Evolutionary conservation across 2,113 vertebrate species (phyloP), one percentile per base, ranked within the genome.

Genomic region (Actenoides lindsayi): DNA sequence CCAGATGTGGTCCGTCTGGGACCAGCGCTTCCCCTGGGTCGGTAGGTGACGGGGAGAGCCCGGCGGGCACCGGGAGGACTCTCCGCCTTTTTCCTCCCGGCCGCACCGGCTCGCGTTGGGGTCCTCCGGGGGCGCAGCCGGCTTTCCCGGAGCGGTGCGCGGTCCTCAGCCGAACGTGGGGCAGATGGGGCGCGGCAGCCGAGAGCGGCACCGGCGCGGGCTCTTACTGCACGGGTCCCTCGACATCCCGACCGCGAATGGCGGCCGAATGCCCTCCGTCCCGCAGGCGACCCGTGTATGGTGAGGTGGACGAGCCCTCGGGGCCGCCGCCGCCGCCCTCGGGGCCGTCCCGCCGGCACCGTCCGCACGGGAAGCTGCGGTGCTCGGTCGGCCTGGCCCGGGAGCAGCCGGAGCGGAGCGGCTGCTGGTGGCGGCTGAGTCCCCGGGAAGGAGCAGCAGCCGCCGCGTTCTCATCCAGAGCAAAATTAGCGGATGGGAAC

Each of bases 1-100:
- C 65, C 99, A 99, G 98, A 99, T 99, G 99, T 99, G 99, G 99
- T 99, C 99, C 0, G 99, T 99, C 69, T 99, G 99, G 99, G 99
- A 99, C 83, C 57, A 97, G 35, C 98, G 97, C 63, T 98, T 98
- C 90, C 64, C 89, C 37, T 99, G 98, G 98, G 93, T 94, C 16
- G 99, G 99, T 99, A 98, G 95, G 99, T 98, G 54, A 65, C 18
- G 1, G 76, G 57, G 18, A 5, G 17, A 9, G 5, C 11, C 24
- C 24, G 56, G 27, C 35, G 37, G 13, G 39, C 25, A 16, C 12
- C n/a, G 33, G 48, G 48, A 17, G 12, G n/a, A 8, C 39, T 8
- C 31, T 24, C 33, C 33, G 21, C 62, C 11, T 16, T 20, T 31
- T n/a, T 8, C 4, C 11, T 67, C 5, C 50, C 30, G 6, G 59